Evolutionary conservation across 2,113 vertebrate species (phyloP), one percentile per base, ranked within the genome.

Genomic region (pig (Sus scrofa)): DNA sequence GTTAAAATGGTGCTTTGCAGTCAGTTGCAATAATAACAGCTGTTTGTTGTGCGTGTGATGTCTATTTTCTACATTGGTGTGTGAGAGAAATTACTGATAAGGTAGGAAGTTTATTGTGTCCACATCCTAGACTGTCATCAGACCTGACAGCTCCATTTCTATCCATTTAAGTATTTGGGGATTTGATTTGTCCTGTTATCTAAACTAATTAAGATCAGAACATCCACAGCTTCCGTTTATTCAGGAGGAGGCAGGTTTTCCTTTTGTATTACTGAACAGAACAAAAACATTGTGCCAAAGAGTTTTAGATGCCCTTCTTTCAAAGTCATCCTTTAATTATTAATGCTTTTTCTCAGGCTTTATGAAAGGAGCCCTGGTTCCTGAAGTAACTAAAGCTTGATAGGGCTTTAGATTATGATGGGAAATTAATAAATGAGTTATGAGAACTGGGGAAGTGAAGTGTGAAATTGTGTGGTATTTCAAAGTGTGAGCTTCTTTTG

Each of bases 381-480:
- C 58, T n/a, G 37, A 96, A 83, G 83, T 96, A 95, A 86, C 82
- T 83, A 92, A 93, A 75, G 56, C 86, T 96, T 93, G 83, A 78
- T 88, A 63, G 10, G 30, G 63, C 77, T 93, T 96, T 89, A 60
- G 86, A 70, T 93, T 86, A 22, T 89, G 83, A 95, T 89, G 84
- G 54, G 71, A 94, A 89, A 97, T 97, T 97, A 96, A 94, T 96
- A 96, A 87, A 89, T 86, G 94, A 93, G 39, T 56, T 54, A 92
- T 88, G 82, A 81, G 71, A 94, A 93, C 68, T 54, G 22, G 50
- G 89, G 79, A 96, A 89, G 96, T 90, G 89, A 95, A 92, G 86
- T 93, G 86, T 89, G 93, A 96, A 96, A 97, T 70, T 65, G 39
- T 70, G 34, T 75, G 68, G 44, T 89, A 75, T 97, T 97, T 98